These are phyloP conservation scores for Drosophila seclusa DNA, from an alignment of 2,888 invertebrate genomes.

Conservation along the genomic window DNA sequence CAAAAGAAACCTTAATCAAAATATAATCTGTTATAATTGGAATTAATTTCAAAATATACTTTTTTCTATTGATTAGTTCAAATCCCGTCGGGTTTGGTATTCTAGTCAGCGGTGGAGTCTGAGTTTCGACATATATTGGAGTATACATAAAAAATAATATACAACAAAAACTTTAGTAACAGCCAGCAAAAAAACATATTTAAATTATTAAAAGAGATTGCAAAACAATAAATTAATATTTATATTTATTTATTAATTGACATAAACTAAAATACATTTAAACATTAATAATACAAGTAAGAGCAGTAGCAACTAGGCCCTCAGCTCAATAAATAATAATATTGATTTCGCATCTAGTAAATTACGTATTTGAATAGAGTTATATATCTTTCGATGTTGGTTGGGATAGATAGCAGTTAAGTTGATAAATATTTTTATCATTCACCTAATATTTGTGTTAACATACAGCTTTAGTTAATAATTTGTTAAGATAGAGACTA, in stretches of 20 bases:
- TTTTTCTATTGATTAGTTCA: background rate
- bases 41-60: background rate
- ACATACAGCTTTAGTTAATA: slow-evolving; percentile 4
- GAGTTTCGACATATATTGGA: background rate
- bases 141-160: no score
- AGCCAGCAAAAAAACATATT: background rate
- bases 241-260: background rate
- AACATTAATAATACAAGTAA: background rate
- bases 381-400: background rate
- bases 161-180: background rate
- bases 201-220: accelerated
- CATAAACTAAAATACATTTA: accelerated
- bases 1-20: background rate
- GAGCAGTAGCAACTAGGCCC: accelerated
- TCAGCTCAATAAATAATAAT: background rate
- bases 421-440: background rate
- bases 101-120: no score
- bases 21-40: background rate
- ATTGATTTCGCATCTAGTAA: background rate
- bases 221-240: background rate
- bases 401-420: background rate
- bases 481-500: slow-evolving; percentile 20
- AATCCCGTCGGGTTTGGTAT: background rate
- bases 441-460: background rate
- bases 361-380: accelerated